Evolutionary conservation across 1,140 invertebrate species (phyloP).

Genomic region (Anoplophora glabripennis): DNA sequence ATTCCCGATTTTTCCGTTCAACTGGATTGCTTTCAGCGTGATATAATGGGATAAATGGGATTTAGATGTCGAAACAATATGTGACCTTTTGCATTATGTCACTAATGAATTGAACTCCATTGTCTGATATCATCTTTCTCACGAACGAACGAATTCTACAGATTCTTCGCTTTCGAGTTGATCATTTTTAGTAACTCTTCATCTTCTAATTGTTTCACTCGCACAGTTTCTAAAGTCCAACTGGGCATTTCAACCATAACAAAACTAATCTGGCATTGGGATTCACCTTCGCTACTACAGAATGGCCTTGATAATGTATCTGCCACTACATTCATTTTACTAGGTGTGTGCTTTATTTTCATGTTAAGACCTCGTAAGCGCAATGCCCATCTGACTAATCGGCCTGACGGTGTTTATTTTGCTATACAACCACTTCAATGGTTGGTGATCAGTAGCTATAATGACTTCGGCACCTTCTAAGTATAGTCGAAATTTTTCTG

Average conservation of each 20-base stretch:
- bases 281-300: constrained; percentile 12
- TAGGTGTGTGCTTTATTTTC: constrained; percentile 18
- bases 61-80: constrained; percentile 20
- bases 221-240: constrained; percentile 29
- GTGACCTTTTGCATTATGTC: constrained; percentile 36
- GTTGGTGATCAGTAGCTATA: constrained; percentile 51
- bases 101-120: constrained; percentile 45
- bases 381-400: constrained; percentile 50
- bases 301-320: constrained; percentile 20
- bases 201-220: no score
- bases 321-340: constrained; percentile 20
- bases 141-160: constrained; percentile 25
- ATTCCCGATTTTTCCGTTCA: constrained; percentile 48
- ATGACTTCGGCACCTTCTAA: constrained; percentile 30
- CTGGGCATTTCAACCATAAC: constrained; percentile 14
- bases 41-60: constrained; percentile 41
- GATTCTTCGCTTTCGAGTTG: no score
- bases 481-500: constrained; percentile 34
- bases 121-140: constrained; percentile 42
- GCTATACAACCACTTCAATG: constrained; percentile 50
- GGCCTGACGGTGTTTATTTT: constrained; percentile 48
- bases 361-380: constrained; percentile 19
- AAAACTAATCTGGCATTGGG: constrained; percentile 26
- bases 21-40: constrained; percentile 48
- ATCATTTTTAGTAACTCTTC: no score